Evolutionary conservation across 1,140 invertebrate genomes (phyloP), one percentile per base, ranked within the genome.

Genomic region (Tetramorium parvispinum): DNA sequence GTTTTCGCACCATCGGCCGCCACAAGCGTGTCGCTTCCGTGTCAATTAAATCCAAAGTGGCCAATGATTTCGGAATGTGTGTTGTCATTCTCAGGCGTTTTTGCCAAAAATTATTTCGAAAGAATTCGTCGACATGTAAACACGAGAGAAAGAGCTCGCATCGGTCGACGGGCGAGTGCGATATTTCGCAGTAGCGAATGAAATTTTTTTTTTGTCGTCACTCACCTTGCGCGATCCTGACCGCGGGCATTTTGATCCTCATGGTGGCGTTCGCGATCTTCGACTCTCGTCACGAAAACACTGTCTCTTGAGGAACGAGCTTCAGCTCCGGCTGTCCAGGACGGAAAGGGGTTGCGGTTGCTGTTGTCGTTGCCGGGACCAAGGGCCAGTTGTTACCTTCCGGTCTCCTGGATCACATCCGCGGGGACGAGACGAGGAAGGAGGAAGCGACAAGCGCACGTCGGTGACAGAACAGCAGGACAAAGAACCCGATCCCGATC

Each of bases 161-260:
- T 32, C n/a, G 59, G 77, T 21, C 77, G 46, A 82, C 46, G 63
- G 65, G 4, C 78, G 16, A 55, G 21, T 43, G 10, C 43, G 43
- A 32, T 32, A 32, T 32, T 32, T 46, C 43, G 43, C 43, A 3
- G 43, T 46, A 46, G 11, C 3, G 32, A n/a, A n/a, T 46, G 43
- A 11, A 46, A 11, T 46, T 46, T 66, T 75, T 59, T 40, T 4
- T 24, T n/a, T 49, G 10, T 49, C 18, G 32, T 37, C 73, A 91
- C 95, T 97, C 96, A 98, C 98, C 98, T 98, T 98, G 98, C 95
- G 98, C 97, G 96, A 98, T 98, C 96, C 98, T 97, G 95, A 98
- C 97, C 95, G 98, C 98, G 95, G 98, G 98, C 98, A 98, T 98
- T 97, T 98, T 98, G 96, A 98, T 98, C 98, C 98, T 98, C 98